These are phyloP conservation scores for Boleophthalmus pectinirostris DNA, from an alignment of 2,113 vertebrate species.

Conservation along the genomic window DNA sequence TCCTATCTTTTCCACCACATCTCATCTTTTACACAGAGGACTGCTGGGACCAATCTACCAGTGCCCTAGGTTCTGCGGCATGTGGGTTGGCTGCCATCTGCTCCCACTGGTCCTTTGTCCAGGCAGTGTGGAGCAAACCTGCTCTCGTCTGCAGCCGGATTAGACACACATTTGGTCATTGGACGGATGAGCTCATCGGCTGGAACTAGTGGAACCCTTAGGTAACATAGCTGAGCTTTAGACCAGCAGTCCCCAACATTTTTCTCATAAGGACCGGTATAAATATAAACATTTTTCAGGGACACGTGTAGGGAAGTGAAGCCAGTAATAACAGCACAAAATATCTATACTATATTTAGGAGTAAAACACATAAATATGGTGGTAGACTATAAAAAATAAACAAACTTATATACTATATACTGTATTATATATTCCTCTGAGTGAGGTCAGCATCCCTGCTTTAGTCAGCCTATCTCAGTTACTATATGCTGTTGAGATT, in stretches of 20 bases:
- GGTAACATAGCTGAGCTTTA: background rate
- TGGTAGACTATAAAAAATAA: no score
- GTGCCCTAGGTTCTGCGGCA: constrained; percentile 42
- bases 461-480: no score
- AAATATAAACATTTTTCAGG: no score
- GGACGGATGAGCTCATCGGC: background rate
- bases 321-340: no score
- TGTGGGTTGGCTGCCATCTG: constrained; percentile 47
- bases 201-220: background rate
- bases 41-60: constrained; percentile 64
- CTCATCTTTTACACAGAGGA: constrained; percentile 53
- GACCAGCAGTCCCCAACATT: background rate
- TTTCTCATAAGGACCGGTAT: no score
- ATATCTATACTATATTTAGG: no score
- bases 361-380: no score
- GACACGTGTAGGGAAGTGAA: no score
- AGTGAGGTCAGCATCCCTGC: no score
- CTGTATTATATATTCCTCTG: no score
- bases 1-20: constrained; percentile 51
- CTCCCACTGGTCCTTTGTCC: constrained; percentile 11
- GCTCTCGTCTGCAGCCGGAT: background rate
- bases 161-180: background rate
- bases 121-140: constrained; percentile 39
- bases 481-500: background rate
- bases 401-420: no score